A percentile compares a stretch with the other conserved stretches of the same genome.
These are phyloP conservation scores for Bubo bubo DNA, from an alignment of 2,113 vertebrate genomes.

Conservation along the genomic window DNA sequence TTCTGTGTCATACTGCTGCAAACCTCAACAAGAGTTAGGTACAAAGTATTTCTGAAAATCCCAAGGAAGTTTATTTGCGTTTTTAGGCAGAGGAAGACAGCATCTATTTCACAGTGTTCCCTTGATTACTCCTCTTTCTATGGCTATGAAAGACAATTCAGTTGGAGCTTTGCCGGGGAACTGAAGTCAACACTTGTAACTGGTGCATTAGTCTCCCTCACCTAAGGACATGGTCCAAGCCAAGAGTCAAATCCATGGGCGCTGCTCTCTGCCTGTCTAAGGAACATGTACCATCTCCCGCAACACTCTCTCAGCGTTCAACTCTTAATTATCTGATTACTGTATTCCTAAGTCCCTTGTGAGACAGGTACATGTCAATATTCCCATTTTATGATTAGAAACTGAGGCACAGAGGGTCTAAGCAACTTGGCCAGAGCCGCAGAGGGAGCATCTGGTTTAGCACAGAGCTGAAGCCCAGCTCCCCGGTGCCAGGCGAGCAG, in stretches of 20 bases:
- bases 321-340: background rate
- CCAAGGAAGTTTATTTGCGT: background rate
- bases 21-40: background rate
- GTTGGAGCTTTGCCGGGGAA: background rate
- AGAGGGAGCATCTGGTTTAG: slow-evolving; percentile 40
- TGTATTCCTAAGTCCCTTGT: background rate
- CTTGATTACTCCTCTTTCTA: background rate
- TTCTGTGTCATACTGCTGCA: background rate
- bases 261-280: background rate
- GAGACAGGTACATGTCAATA: background rate
- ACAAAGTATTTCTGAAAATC: background rate
- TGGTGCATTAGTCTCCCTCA: background rate
- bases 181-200: background rate
- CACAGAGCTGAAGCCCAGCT: background rate
- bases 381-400: background rate
- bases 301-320: accelerated
- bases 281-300: background rate
- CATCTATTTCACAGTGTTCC: background rate
- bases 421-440: background rate
- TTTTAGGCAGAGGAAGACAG: background rate
- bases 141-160: background rate
- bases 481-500: background rate
- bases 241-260: background rate
- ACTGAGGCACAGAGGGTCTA: slow-evolving; percentile 26
- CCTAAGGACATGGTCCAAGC: background rate